Evolutionary conservation across 2,888 invertebrate genomes (phyloP).

Genomic region (Rhaphigaster nebulosa): DNA sequence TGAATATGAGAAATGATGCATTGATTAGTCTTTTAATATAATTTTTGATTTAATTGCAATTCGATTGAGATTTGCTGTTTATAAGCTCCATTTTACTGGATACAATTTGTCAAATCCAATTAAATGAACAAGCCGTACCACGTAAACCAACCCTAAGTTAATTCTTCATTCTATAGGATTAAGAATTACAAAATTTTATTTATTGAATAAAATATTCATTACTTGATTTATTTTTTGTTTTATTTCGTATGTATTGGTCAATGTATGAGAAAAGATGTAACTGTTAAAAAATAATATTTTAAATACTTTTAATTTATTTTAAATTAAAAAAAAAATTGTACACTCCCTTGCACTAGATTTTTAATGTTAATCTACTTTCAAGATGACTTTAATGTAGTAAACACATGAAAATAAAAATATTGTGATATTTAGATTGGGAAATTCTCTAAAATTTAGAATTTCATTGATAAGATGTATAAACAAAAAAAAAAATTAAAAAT

Average conservation of each 20-base stretch:
- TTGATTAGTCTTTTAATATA: too few species aligned
- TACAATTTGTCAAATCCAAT: background rate
- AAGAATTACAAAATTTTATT: slow-evolving; percentile 12
- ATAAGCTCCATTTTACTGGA: background rate
- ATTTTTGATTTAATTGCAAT: too few species aligned
- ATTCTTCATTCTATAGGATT: slow-evolving; percentile 51
- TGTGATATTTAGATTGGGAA: slow-evolving; percentile 58
- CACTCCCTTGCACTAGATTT: slow-evolving; percentile 53
- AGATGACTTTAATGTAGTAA: slow-evolving; percentile 45
- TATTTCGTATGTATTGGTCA: background rate
- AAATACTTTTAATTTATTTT: background rate
- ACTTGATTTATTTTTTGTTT: background rate
- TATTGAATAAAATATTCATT: background rate
- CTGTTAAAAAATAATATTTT: background rate
- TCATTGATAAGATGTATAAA: slow-evolving; percentile 22
- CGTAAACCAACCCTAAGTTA: background rate
- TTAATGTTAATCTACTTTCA: slow-evolving; percentile 50
- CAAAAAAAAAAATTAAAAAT: slow-evolving; percentile 22
- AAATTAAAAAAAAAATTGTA: slow-evolving; percentile 39
- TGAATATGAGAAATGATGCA: too few species aligned
- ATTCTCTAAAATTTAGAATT: slow-evolving; percentile 54
- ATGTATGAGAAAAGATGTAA: slow-evolving; percentile 12
- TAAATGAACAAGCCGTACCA: background rate
- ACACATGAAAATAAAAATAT: slow-evolving; percentile 58
- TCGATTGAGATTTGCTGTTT: background rate